Base-by-base conservation (phyloP, 2,113 vertebrate genomes). In the Calyptomena viridis region DNA sequence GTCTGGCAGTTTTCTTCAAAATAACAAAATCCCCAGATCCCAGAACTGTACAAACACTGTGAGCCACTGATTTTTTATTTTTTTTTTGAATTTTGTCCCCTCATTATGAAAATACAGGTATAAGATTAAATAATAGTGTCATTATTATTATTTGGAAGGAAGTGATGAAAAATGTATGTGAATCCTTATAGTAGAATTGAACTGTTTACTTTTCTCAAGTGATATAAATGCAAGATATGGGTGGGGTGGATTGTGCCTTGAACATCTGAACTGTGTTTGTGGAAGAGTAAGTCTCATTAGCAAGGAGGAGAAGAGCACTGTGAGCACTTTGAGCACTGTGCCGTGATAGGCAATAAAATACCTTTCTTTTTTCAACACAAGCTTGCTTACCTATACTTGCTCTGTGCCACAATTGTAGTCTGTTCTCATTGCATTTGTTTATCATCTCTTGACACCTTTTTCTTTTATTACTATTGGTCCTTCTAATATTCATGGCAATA, bases 1-100 rank as follows among this genome's bases (percentile, higher is more conserved):
- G 15, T 71, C 53, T 68, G 84, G 22, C 67, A 64, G 37, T 76
- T 85, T 90, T 74, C 74, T 96, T 94, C 50, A 91, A 92, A 92
- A 74, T 31, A 78, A 23, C 22, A 40, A 82, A 69, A 37, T 47
- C 19, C 9, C 17, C 44, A 93, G 80, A 49, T 94, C 35, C 20
- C 8, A 46, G 37, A 83, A 72, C 35, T 69, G 37, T 88, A 85
- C 76, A 94, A 93, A 90, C 84, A 74, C 44, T 73, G 59, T 92
- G 31, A 94, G 71, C 53, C 67, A 81, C 64, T 80, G 22, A 10
- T 72, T 55, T 53, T 6, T 20, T 23, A 7, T 53, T 28, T 25
- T 15, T 14, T 44, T 82, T 88, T 64, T 69, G 16, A 12, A 31
- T 63, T 79, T 67, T 77, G 9, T 58, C 12, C 13, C 39, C 5